These are phyloP conservation scores for Coracopsis vasa DNA, from an alignment of 2,113 vertebrate species.

Conservation along the genomic window DNA sequence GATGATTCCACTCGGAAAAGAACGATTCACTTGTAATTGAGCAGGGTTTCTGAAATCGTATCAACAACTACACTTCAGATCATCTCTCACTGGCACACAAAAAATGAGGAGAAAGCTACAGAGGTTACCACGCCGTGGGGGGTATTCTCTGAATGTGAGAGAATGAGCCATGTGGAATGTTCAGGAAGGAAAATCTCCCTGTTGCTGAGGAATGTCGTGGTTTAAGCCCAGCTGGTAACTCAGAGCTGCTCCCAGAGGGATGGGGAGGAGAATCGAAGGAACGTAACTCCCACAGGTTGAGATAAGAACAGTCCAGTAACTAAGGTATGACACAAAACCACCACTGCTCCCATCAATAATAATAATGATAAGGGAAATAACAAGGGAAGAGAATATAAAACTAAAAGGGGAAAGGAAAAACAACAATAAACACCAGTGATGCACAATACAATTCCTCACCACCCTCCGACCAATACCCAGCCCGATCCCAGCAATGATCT, in stretches of 20 bases:
- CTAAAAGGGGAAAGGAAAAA: background rate
- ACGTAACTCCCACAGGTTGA: fast-evolving
- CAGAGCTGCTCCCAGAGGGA: background rate
- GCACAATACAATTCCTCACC: background rate
- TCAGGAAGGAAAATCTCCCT: background rate
- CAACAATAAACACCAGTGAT: background rate
- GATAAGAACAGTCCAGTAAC: background rate
- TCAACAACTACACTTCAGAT: slow-evolving; percentile 41
- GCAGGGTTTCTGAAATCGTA: slow-evolving; percentile 20
- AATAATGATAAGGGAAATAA: background rate
- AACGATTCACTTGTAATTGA: slow-evolving; percentile 43
- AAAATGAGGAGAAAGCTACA: slow-evolving; percentile 37
- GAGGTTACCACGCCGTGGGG: slow-evolving; percentile 44
- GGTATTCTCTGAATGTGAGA: slow-evolving; percentile 22
- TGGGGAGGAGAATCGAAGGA: background rate
- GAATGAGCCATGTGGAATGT: background rate
- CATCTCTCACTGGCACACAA: slow-evolving; percentile 7
- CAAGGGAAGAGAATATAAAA: background rate
- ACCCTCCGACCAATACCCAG: background rate
- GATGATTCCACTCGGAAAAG: slow-evolving; percentile 12
- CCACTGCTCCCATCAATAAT: background rate
- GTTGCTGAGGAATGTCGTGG: background rate
- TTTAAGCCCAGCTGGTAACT: background rate
- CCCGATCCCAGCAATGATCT: too few species aligned
- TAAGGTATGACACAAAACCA: background rate